These are phyloP conservation scores for Patiria miniata DNA, from an alignment of 35 echinoderm and acorn worm species.

Conservation along the genomic window DNA sequence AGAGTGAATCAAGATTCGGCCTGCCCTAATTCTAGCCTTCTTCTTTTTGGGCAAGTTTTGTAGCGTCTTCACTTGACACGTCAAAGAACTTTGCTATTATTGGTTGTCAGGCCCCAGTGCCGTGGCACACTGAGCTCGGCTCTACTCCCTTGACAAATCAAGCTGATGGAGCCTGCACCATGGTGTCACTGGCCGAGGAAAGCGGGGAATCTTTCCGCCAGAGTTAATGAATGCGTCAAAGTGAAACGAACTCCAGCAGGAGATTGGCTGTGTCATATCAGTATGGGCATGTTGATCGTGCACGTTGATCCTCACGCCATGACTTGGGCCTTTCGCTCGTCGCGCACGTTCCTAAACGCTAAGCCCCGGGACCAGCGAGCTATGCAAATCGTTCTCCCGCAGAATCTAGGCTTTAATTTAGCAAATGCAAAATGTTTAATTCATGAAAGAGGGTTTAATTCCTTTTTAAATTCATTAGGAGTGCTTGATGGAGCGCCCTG, in stretches of 20 bases:
- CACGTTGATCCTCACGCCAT: background rate
- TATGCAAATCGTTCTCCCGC: conserved; percentile 8
- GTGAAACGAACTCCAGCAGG: conserved; percentile 18
- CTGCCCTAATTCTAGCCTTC: conserved; percentile 5
- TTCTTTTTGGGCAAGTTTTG: conserved; percentile 31
- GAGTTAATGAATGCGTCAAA: conserved; percentile 33
- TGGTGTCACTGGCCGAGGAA: conserved; percentile 6
- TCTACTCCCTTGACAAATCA: conserved; percentile 19
- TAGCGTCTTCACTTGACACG: conserved; percentile 30
- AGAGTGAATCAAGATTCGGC: background rate
- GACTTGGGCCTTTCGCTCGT: background rate
- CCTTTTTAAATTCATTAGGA: conserved; percentile 29
- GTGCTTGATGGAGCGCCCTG: conserved; percentile 13
- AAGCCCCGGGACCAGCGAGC: background rate
- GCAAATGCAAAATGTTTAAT: conserved; percentile 29
- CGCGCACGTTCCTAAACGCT: background rate
- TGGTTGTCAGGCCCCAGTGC: background rate
- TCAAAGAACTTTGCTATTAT: conserved; percentile 34
- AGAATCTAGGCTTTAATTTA: conserved; percentile 28
- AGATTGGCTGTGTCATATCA: conserved; percentile 28
- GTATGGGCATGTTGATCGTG: conserved; percentile 27
- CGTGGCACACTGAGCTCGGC: conserved; percentile 19
- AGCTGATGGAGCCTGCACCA: conserved; percentile 6
- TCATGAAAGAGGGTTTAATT: conserved; percentile 25
- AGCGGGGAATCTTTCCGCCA: conserved; percentile 26